phyloP scores from a whole-genome alignment of 2,888 invertebrate species.

The Ceraclea dissimilis region DNA sequence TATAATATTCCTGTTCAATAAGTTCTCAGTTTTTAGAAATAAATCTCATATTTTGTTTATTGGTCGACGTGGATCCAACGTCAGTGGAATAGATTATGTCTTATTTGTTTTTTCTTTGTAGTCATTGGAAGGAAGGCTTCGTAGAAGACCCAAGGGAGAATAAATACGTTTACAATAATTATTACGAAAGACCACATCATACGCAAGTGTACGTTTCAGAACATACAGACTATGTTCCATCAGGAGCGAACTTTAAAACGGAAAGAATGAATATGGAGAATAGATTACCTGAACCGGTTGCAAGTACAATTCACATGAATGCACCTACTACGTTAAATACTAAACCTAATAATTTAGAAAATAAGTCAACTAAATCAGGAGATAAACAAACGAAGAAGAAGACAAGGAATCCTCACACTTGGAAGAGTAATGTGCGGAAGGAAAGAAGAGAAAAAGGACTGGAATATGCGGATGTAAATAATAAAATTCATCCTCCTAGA shows the following conservation, averaged over 20 bases:
- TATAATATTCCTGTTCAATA: no score
- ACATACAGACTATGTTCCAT: background rate
- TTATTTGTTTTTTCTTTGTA: background rate
- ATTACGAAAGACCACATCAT: background rate
- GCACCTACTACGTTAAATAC: background rate
- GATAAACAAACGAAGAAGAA: background rate
- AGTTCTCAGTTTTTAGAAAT: no score
- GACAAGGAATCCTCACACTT: background rate
- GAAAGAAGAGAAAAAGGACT: background rate
- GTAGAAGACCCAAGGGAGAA: background rate
- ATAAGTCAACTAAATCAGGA: background rate
- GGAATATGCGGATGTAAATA: background rate
- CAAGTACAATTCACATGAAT: background rate
- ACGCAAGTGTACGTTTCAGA: background rate
- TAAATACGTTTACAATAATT: background rate
- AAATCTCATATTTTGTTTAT: no score
- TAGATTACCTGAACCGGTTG: background rate
- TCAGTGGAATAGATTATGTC: no score
- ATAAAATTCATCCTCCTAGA: background rate
- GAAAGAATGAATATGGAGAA: background rate
- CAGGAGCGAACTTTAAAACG: background rate
- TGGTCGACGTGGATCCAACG: no score
- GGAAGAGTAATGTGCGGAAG: background rate
- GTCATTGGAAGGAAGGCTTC: background rate
- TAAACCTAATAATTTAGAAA: background rate